Evolutionary conservation across 1,140 invertebrate species (phyloP), one percentile per base, ranked within the genome.

Genomic region (Megalopta genalis): DNA sequence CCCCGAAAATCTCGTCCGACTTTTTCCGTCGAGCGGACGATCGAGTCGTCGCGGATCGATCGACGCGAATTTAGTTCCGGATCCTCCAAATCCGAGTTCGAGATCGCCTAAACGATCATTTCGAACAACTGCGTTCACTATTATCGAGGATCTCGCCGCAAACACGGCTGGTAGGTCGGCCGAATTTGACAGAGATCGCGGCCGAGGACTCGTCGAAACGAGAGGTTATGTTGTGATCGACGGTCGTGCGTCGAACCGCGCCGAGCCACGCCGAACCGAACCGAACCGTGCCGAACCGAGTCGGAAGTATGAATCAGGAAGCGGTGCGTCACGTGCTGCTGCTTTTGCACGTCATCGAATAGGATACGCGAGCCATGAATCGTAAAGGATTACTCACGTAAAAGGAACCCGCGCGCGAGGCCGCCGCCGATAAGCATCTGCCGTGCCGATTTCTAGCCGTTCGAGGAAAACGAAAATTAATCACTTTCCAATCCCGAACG

Each of bases 221-320:
- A n/a, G n/a, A n/a, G n/a, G n/a, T n/a, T n/a, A n/a, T n/a, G n/a
- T n/a, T n/a, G n/a, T n/a, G 49, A 57, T 49, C 16, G 63, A 66
- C 37, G 27, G 54, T 75, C 62, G 25, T 27, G 57, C 10, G n/a
- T n/a, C n/a, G n/a, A n/a, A n/a, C n/a, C n/a, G n/a, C 25, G 57
- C 16, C 27, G 18, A 39, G 54, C 8, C n/a, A n/a, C n/a, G n/a
- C n/a, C 54, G 54, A 18, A 52, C 18, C 49, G 49, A 52, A 46
- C 7, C 42, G 9, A n/a, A n/a, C n/a, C n/a, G 12, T 32, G 49
- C 16, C 49, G 27, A 52, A 16, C 16, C 49, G 27, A 52, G 7
- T 71, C 59, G 76, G 76, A 77, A 77, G 76, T 77, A 71, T 77
- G 76, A 77, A 77, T 77, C 76, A 77, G 68, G 76, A 77, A 77